Conservation (phyloP, 2,113 vertebrate species). For the Xyliphius kryptos region DNA sequence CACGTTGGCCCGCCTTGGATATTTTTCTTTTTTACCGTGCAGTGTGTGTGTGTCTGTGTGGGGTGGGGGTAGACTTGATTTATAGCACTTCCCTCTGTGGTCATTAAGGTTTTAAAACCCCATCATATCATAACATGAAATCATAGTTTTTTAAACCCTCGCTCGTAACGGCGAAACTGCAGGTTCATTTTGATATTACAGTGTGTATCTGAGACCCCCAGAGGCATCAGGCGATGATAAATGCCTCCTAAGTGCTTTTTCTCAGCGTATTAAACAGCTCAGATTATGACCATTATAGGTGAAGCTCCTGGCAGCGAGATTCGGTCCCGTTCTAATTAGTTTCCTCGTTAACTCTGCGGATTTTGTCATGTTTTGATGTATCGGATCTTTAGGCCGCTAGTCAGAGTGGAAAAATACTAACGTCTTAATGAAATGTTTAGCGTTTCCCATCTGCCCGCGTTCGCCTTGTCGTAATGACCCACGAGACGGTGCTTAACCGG, state of each 20-base stretch:
- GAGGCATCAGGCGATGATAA: slow-evolving; percentile 53
- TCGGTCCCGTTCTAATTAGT: slow-evolving; percentile 58
- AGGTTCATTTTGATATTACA: background rate
- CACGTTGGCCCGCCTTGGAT: background rate
- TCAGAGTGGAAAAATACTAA: slow-evolving; percentile 47
- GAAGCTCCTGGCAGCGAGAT: slow-evolving; percentile 64
- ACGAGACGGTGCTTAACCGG: slow-evolving; percentile 46
- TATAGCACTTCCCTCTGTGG: background rate
- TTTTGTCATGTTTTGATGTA: slow-evolving; percentile 54
- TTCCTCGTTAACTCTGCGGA: slow-evolving; percentile 52
- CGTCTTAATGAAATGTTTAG: slow-evolving; percentile 58
- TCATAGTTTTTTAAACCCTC: slow-evolving; percentile 7
- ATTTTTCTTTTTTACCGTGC: background rate
- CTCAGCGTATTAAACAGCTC: slow-evolving; percentile 58
- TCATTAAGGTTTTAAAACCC: slow-evolving; percentile 10
- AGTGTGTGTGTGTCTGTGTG: no score
- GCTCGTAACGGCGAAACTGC: background rate
- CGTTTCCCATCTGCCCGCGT: slow-evolving; percentile 58
- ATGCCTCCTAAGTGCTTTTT: slow-evolving; percentile 58
- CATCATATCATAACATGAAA: slow-evolving; percentile 7
- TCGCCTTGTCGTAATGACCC: slow-evolving; percentile 51
- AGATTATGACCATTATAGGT: slow-evolving; percentile 67
- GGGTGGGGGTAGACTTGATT: slow-evolving; percentile 4
- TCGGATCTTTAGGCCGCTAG: slow-evolving; percentile 56
- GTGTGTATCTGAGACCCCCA: slow-evolving; percentile 12